A percentile compares a stretch with the other conserved stretches of the same genome.
phyloP scores from a whole-genome alignment of 2,888 invertebrate species.

The Drosophila anomelani region DNA sequence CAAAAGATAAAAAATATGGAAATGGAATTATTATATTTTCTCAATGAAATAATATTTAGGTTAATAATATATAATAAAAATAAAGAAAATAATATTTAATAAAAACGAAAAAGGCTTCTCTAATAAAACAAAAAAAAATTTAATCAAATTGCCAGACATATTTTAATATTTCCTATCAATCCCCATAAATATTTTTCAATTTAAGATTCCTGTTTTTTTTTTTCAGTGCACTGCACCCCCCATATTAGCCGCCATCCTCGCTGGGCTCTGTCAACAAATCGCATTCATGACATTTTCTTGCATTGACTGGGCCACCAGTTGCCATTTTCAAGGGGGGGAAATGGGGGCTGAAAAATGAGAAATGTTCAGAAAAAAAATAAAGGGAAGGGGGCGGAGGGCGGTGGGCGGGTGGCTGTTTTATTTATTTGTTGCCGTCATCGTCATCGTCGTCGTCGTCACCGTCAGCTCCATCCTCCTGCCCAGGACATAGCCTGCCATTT shows the following conservation, averaged over 20 bases:
- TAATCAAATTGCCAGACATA: too few relatives aligned
- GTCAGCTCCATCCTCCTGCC: not conserved
- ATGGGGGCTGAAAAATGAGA: not conserved
- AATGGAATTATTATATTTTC: too few relatives aligned
- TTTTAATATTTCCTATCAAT: too few relatives aligned
- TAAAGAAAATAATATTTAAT: not conserved
- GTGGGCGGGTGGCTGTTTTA: slow-evolving; percentile 25
- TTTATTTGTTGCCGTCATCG: slow-evolving; percentile 41
- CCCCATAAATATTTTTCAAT: not conserved
- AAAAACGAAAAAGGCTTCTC: too few relatives aligned
- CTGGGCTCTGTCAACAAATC: slow-evolving; percentile 58
- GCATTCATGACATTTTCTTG: slow-evolving; percentile 79
- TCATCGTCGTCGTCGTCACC: not conserved
- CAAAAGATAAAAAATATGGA: too few relatives aligned
- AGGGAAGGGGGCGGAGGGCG: not conserved
- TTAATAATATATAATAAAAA: too few relatives aligned
- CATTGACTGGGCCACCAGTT: slow-evolving; percentile 70
- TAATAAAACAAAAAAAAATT: not conserved
- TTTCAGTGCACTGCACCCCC: not conserved
- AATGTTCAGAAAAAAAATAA: not conserved
- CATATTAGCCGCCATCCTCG: not conserved
- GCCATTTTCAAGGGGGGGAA: slow-evolving; percentile 9
- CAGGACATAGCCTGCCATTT: slow-evolving; percentile 45
- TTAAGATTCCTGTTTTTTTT: not conserved
- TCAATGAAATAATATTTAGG: too few relatives aligned